These are phyloP conservation scores for Atta texana DNA, from an alignment of 1,140 invertebrate species.

Conservation along the genomic window DNA sequence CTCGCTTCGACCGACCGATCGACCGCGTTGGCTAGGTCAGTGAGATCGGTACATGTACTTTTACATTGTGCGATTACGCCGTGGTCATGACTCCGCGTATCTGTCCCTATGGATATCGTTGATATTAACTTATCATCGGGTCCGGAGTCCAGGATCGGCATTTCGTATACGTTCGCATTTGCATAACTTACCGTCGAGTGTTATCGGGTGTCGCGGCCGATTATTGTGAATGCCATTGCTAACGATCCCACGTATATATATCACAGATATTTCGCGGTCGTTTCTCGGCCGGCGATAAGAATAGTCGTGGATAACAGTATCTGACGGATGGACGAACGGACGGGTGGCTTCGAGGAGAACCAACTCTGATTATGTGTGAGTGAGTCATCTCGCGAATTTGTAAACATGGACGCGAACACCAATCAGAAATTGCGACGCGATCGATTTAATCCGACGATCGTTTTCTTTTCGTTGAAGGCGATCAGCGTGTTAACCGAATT, in stretches of 20 bases:
- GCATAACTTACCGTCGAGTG: background rate
- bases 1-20: background rate
- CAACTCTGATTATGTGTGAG: background rate
- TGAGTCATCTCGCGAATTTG: background rate
- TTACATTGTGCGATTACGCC: background rate
- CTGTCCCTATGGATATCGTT: background rate
- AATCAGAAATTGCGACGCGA: background rate
- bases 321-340: background rate
- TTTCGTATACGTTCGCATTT: background rate
- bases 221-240: background rate
- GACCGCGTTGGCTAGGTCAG: conserved; percentile 68
- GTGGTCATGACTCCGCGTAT: background rate
- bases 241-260: background rate
- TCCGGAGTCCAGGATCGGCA: background rate
- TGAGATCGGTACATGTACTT: conserved; percentile 2
- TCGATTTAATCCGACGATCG: background rate
- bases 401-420: background rate
- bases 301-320: background rate
- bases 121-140: background rate
- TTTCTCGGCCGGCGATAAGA: background rate
- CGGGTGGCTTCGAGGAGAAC: background rate
- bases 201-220: background rate
- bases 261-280: background rate
- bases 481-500: background rate
- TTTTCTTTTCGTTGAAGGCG: background rate